Percentiles rank a stretch among this genome's conserved stretches.
Conservation (phyloP, 2,113 vertebrate species). For the Falcunculus frontatus region DNA sequence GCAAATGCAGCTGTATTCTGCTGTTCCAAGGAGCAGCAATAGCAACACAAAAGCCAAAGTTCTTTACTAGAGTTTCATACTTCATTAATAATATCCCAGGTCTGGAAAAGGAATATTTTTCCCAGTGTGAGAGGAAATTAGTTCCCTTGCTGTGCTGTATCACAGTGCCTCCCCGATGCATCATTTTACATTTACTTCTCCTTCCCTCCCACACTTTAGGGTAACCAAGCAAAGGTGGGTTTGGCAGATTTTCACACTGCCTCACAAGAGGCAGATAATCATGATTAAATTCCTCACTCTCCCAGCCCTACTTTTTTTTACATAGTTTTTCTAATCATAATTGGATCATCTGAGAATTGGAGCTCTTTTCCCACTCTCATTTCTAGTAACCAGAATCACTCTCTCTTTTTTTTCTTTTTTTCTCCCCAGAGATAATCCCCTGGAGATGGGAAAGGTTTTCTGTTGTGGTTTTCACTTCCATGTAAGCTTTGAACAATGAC, state of each 20-base stretch:
- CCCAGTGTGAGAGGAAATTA: not conserved
- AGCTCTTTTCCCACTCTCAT: not conserved
- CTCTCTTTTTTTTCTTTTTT: not conserved
- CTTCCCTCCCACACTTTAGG: not conserved
- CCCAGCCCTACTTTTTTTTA: not conserved
- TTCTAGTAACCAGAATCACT: not conserved
- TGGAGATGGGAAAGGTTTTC: conserved; percentile 46
- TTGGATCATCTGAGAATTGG: conserved; percentile 54
- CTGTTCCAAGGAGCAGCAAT: not conserved
- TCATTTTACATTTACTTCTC: not conserved
- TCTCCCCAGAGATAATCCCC: conserved; percentile 21
- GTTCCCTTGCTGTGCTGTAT: not conserved
- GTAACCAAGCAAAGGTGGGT: not conserved
- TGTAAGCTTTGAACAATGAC: conserved; percentile 64
- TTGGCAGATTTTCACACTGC: conserved; percentile 20
- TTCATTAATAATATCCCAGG: not conserved
- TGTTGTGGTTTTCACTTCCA: conserved; percentile 24
- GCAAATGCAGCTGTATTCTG: not conserved
- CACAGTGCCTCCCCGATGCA: not conserved
- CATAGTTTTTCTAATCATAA: conserved; percentile 56
- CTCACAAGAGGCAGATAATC: conserved; percentile 23
- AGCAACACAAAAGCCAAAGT: not conserved
- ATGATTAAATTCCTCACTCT: conserved; percentile 31
- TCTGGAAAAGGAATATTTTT: not conserved
- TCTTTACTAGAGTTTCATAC: not conserved